These are phyloP conservation scores for Toxotes chatareus DNA, from an alignment of 2,113 vertebrate genomes.

Conservation along the genomic window DNA sequence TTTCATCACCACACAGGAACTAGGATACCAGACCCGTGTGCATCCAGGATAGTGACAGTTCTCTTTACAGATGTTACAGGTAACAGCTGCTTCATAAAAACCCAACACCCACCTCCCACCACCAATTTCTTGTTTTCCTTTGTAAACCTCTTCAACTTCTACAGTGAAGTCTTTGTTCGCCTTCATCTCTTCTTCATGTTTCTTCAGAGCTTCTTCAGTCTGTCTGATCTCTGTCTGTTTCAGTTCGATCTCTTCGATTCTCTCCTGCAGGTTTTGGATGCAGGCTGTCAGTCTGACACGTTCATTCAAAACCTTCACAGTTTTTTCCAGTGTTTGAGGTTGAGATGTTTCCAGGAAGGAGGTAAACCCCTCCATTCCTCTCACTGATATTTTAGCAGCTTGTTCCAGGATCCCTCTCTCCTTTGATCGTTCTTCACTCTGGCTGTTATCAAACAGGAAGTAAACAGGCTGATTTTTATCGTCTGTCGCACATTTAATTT, in stretches of 20 bases:
- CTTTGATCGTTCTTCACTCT: not conserved
- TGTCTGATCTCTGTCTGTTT: constrained; percentile 18
- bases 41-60: constrained; percentile 31
- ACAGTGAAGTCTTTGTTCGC: constrained; percentile 2
- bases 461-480: not conserved
- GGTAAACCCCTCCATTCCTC: not conserved
- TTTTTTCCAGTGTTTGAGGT: not conserved
- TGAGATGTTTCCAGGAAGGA: not conserved
- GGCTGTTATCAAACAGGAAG: constrained; percentile 32
- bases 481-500: constrained; percentile 28
- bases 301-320: not conserved
- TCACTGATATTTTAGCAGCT: fast-evolving
- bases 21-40: fast-evolving
- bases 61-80: not conserved
- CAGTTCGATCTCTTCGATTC: not conserved
- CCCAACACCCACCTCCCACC: not conserved
- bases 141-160: constrained; percentile 25
- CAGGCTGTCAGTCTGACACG: not conserved
- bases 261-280: constrained; percentile 21
- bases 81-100: not conserved
- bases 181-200: constrained; percentile 23
- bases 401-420: too few species aligned
- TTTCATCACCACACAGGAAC: not conserved
- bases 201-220: not conserved
- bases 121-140: not conserved